Evolutionary conservation across 1,140 invertebrate species (phyloP).

Genomic region (Mya arenaria): DNA sequence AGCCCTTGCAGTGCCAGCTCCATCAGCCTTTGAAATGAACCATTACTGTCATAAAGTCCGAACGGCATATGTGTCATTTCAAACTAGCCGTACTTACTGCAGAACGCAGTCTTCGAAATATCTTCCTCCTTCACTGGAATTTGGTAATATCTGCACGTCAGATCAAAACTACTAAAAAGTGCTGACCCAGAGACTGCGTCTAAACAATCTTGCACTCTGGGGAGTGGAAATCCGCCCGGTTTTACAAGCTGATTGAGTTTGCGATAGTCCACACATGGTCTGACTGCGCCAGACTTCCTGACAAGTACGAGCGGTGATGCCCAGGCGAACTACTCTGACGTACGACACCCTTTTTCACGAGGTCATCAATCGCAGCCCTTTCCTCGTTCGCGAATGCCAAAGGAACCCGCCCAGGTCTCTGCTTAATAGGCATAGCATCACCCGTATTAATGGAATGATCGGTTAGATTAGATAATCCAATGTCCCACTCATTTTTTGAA

Average conservation of each 20-base stretch:
- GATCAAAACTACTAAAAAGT: neutral
- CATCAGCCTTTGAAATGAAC: neutral
- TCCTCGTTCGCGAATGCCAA: neutral
- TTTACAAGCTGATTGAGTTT: neutral
- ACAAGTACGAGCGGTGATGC: neutral
- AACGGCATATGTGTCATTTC: neutral
- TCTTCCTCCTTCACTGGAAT: conserved; percentile 71
- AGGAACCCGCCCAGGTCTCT: neutral
- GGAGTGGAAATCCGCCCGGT: neutral
- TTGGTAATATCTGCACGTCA: conserved; percentile 70
- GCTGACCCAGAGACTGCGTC: neutral
- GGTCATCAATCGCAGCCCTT: neutral
- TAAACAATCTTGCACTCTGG: neutral
- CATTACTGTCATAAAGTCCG: neutral
- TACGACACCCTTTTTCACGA: neutral
- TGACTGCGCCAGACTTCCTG: neutral
- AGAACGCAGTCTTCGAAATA: conserved; percentile 71
- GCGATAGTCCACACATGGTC: neutral
- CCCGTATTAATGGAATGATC: conserved; percentile 24
- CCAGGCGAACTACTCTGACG: neutral
- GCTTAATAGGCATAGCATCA: neutral
- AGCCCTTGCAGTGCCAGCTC: neutral
- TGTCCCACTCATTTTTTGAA: neutral
- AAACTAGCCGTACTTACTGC: neutral
- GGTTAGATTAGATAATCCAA: neutral